Percentiles rank a stretch among this genome's conserved stretches.
Evolutionary conservation across 2,797 vertebrate genomes (phyloP).

Genomic region (Paramormyrops hopkinsi): DNA sequence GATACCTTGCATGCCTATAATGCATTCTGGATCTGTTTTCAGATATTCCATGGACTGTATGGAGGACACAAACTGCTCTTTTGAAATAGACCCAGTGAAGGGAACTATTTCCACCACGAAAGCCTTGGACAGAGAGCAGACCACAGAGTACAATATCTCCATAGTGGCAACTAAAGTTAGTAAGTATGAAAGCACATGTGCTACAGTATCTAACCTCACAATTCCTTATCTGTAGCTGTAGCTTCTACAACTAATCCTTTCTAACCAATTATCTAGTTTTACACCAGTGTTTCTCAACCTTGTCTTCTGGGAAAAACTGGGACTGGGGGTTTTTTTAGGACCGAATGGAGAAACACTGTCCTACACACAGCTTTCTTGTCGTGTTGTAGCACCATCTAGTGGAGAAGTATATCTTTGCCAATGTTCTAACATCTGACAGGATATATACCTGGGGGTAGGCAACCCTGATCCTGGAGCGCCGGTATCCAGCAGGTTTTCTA

Average conservation of each 20-base stretch:
- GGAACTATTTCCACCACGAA: conserved; percentile 82
- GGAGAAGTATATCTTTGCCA: background rate
- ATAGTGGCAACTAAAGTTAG: conserved; percentile 89
- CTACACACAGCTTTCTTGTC: background rate
- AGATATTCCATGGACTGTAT: conserved; percentile 85
- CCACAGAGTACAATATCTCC: conserved; percentile 77
- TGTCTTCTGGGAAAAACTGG: background rate
- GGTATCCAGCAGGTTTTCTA: background rate
- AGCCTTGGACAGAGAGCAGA: conserved; percentile 80
- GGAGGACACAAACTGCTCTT: conserved; percentile 71
- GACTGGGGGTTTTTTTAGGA: background rate
- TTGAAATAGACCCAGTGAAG: conserved; percentile 78
- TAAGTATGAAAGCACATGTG: conserved; percentile 66
- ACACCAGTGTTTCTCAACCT: background rate
- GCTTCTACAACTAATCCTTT: background rate
- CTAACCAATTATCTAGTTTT: background rate
- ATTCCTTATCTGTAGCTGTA: background rate
- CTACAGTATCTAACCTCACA: background rate
- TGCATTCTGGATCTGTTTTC: background rate
- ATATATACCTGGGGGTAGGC: background rate
- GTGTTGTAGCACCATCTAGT: background rate
- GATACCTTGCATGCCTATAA: background rate
- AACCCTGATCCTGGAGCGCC: background rate
- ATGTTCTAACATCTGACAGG: background rate
- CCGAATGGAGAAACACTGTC: background rate